phyloP scores from a whole-genome alignment of 2,797 vertebrate species.

The Argyrosomus regius region DNA sequence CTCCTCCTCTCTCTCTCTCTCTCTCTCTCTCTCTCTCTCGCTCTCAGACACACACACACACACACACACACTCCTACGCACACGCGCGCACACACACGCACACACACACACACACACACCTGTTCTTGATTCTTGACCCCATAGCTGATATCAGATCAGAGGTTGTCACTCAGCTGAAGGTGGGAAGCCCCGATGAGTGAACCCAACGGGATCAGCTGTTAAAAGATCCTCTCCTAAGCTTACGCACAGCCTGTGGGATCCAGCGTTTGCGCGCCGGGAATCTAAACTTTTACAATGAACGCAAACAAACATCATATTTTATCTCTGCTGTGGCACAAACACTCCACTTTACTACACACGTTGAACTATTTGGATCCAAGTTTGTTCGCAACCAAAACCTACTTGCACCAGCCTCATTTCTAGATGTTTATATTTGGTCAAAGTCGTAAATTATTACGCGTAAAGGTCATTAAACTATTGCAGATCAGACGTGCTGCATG shows the following conservation, averaged over 20 bases:
- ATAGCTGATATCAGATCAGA: conserved; percentile 67
- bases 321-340: conserved; percentile 37
- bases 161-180: conserved; percentile 63
- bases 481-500: conserved; percentile 11
- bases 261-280: conserved; percentile 37
- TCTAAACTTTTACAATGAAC: conserved; percentile 52
- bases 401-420: conserved; percentile 12
- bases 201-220: conserved; percentile 48
- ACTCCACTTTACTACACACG: conserved; percentile 10
- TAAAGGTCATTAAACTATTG: conserved; percentile 41
- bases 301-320: conserved; percentile 40
- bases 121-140: conserved; percentile 71
- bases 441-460: conserved; percentile 49
- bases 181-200: conserved; percentile 55
- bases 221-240: conserved; percentile 18
- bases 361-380: conserved; percentile 13
- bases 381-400: background rate
- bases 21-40: background rate
- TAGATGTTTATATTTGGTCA: conserved; percentile 43
- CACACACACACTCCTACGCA: background rate
- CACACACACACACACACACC: conserved; percentile 59
- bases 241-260: conserved; percentile 13
- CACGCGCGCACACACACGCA: conserved; percentile 22
- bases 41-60: background rate
- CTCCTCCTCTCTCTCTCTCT: too few species aligned